These are phyloP conservation scores for Rousettus leschenaultii DNA, from an alignment of 2,113 vertebrate species.

Conservation along the genomic window DNA sequence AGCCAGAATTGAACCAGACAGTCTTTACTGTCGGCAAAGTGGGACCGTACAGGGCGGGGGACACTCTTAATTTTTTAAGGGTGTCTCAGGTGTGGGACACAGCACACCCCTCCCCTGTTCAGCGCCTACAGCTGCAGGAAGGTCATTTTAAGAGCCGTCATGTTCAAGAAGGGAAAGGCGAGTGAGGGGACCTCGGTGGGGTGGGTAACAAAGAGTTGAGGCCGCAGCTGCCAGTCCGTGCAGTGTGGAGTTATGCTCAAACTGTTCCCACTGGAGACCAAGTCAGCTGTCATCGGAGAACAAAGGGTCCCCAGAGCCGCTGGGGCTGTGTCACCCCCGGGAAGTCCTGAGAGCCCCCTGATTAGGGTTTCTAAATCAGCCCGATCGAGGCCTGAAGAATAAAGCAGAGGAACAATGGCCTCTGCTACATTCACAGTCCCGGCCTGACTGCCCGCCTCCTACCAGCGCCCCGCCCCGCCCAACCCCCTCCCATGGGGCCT, in stretches of 20 bases:
- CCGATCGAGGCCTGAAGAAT: constrained; percentile 79
- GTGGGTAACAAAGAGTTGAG: constrained; percentile 82
- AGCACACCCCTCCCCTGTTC: rapidly evolving
- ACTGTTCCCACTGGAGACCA: constrained; percentile 83
- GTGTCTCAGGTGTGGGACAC: neutral
- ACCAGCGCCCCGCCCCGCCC: neutral
- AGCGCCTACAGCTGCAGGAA: neutral
- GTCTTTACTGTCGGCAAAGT: neutral
- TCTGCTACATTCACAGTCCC: constrained; percentile 75
- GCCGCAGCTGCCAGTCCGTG: constrained; percentile 77
- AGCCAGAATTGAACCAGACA: neutral
- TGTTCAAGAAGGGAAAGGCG: neutral
- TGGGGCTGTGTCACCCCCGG: constrained; percentile 80
- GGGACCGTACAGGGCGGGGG: rapidly evolving
- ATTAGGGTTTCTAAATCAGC: constrained; percentile 86
- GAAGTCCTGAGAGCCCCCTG: constrained; percentile 79
- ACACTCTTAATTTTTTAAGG: neutral
- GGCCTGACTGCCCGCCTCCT: neutral
- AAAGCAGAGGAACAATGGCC: constrained; percentile 80
- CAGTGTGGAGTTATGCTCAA: constrained; percentile 79
- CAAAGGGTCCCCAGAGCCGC: constrained; percentile 82
- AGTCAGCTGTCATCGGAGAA: constrained; percentile 86
- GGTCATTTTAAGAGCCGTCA: neutral
- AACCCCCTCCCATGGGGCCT: constrained; percentile 45
- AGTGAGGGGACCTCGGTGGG: neutral